Evolutionary conservation across 1,140 invertebrate genomes (phyloP).

Genomic region (Euglossa dilemma): DNA sequence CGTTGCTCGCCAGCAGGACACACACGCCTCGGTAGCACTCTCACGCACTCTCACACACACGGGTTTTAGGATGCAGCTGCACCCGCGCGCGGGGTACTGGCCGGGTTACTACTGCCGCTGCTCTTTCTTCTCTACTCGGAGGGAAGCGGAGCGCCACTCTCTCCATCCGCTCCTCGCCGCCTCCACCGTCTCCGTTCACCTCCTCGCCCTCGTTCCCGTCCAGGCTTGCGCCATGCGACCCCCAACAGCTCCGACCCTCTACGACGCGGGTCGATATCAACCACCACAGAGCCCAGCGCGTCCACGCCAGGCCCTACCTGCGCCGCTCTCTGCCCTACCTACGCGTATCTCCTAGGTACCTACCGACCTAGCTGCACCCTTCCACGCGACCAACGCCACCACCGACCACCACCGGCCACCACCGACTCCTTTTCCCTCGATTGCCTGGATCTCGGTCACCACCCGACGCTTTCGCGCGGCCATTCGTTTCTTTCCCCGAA

Average conservation of each 20-base stretch:
- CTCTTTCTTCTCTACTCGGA: slow-evolving; percentile 55
- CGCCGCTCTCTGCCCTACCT: slow-evolving; percentile 56
- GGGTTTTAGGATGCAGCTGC: slow-evolving; percentile 72
- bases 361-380: slow-evolving; percentile 44
- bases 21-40: slow-evolving; percentile 27
- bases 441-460: slow-evolving; percentile 26
- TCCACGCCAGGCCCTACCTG: slow-evolving; percentile 62
- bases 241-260: slow-evolving; percentile 63
- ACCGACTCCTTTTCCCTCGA: slow-evolving; percentile 25
- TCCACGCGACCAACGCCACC: not conserved
- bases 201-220: slow-evolving; percentile 62
- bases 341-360: slow-evolving; percentile 15
- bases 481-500: no score
- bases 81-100: slow-evolving; percentile 80
- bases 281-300: slow-evolving; percentile 68
- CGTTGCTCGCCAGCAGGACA: slow-evolving; percentile 1
- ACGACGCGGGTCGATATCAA: slow-evolving; percentile 78
- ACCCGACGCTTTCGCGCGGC: not conserved
- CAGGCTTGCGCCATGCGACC: slow-evolving; percentile 76
- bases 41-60: slow-evolving; percentile 47
- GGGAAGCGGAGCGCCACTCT: slow-evolving; percentile 24
- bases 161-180: slow-evolving; percentile 23
- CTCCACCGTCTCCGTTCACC: slow-evolving; percentile 46
- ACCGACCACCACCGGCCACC: not conserved
- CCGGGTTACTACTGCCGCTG: slow-evolving; percentile 79